These are phyloP conservation scores for Rhinoderma darwinii DNA, from an alignment of 2,113 vertebrate species.

Conservation along the genomic window DNA sequence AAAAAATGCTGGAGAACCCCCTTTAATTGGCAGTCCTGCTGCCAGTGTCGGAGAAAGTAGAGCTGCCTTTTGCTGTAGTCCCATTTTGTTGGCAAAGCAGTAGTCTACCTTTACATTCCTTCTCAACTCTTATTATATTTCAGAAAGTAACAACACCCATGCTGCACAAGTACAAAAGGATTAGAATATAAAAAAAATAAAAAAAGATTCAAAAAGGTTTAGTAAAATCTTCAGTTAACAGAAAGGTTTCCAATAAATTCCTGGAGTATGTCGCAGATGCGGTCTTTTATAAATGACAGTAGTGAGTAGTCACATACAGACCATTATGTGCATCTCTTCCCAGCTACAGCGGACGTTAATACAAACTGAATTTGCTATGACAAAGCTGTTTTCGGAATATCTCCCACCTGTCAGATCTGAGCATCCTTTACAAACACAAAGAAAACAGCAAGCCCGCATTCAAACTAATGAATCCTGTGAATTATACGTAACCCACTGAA, in stretches of 20 bases:
- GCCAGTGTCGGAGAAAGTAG: too few relatives aligned
- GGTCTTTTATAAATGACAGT: neutral
- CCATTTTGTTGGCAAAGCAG: too few relatives aligned
- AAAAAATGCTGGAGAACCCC: too few relatives aligned
- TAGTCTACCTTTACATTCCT: too few relatives aligned
- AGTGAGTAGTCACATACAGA: neutral
- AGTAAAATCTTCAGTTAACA: too few relatives aligned
- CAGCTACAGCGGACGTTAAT: neutral
- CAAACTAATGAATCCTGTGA: conserved; percentile 34
- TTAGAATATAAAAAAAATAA: too few relatives aligned
- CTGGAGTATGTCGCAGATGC: neutral
- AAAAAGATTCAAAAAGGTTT: too few relatives aligned
- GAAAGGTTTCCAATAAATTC: neutral
- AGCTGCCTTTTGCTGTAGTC: too few relatives aligned
- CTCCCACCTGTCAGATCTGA: neutral
- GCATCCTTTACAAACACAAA: neutral
- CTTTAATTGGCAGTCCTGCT: too few relatives aligned
- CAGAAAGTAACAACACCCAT: too few relatives aligned
- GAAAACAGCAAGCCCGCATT: neutral
- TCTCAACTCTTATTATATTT: too few relatives aligned
- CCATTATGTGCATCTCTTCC: neutral
- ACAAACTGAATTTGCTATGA: neutral
- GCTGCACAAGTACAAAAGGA: too few relatives aligned
- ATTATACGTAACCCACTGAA: conserved; percentile 25
- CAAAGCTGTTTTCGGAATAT: neutral